Evolutionary conservation across 2,888 invertebrate species (phyloP).

Genomic region (Crematogaster levior): DNA sequence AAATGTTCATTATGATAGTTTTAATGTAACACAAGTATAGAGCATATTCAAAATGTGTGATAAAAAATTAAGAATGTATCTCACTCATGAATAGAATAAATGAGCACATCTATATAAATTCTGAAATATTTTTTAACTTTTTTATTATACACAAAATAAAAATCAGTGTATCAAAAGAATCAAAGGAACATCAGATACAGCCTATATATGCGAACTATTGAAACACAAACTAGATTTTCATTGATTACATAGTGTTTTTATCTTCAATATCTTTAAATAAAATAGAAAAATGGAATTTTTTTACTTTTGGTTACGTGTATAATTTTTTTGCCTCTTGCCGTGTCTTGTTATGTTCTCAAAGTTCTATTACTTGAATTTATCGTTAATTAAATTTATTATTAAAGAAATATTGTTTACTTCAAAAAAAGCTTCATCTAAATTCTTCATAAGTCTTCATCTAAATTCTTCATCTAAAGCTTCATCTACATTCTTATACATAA

Average conservation of each 20-base stretch:
- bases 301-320: background rate
- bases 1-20: background rate
- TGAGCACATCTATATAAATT: background rate
- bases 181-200: conserved; percentile 23
- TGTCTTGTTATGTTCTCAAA: background rate
- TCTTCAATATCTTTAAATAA: conserved; percentile 25
- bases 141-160: conserved; percentile 31
- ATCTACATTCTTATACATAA: no score
- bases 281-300: background rate
- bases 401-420: background rate
- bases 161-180: conserved; percentile 29
- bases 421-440: no score
- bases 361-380: background rate
- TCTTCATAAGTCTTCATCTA: no score
- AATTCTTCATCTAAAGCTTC: no score
- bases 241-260: conserved; percentile 21
- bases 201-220: conserved; percentile 3
- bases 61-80: conserved; percentile 1
- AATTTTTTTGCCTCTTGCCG: background rate
- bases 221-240: conserved; percentile 25
- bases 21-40: background rate
- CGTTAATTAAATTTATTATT: conserved; percentile 1
- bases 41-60: background rate
- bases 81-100: conserved; percentile 17
- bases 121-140: conserved; percentile 30